Evolutionary conservation across 1,140 invertebrate genomes (phyloP), one percentile per base, ranked within the genome.

Genomic region (Metaphire vulgaris): DNA sequence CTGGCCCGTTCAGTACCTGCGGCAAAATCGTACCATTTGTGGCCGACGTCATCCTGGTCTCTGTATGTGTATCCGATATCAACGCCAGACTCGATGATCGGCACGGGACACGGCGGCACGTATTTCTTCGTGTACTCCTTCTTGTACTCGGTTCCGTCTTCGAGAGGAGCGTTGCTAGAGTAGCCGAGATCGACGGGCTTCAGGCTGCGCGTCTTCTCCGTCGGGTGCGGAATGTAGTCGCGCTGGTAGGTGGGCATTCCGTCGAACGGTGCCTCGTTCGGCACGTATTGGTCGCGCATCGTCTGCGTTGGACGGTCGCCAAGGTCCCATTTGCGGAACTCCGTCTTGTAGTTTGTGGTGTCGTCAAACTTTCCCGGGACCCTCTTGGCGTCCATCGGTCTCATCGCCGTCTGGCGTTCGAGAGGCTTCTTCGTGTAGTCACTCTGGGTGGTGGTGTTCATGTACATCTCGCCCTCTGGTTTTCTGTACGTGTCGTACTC

Each of bases 221-320:
- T 67, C 2, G 78, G 77, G 29, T 85, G 81, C 14, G 77, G 78
- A 69, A 83, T 80, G 74, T 80, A 87, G 76, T 86, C 83, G 70
- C 82, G 81, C 73, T 84, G 83, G 75, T 85, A 81, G 33, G 84
- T 86, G 1, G 83, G 81, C 26, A 79, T 79, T 33, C 85, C 85
- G 74, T 87, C 83, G 77, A 87, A 87, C 74, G 85, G 85, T n/a
- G 80, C 82, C 69, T 78, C 81, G 33, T 80, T 82, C 72, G 84
- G 82, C 28, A 80, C 74, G 75, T 87, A 87, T 1, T 83, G 82
- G 12, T 79, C 78, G n/a, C n/a, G n/a, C 69, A 80, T 80, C 32
- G n/a, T n/a, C n/a, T n/a, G n/a, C n/a, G n/a, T n/a, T n/a, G n/a
- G n/a, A n/a, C n/a, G n/a, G n/a, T n/a, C n/a, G n/a, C n/a, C n/a